Evolutionary conservation across 2,113 vertebrate genomes (phyloP).

Genomic region (Nothoprocta pentlandii): DNA sequence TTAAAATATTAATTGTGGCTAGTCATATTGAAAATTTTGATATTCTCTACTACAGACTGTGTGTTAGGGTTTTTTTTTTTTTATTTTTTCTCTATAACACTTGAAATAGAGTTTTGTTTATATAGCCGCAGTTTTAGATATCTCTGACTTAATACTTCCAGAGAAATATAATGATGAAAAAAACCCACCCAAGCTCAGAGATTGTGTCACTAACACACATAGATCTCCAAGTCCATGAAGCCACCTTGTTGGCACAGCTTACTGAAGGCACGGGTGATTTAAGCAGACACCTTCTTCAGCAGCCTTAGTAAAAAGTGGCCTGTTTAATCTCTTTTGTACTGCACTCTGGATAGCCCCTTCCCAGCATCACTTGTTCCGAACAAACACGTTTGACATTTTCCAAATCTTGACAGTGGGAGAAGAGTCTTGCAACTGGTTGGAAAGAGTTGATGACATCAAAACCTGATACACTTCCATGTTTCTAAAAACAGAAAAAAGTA

Average conservation of each 20-base stretch:
- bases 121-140: background rate
- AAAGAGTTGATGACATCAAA: background rate
- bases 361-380: background rate
- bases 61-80: background rate
- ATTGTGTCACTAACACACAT: background rate
- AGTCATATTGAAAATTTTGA: background rate
- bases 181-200: background rate
- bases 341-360: background rate
- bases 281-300: background rate
- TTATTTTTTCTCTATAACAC: background rate
- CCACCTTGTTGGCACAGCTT: background rate
- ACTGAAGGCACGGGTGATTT: background rate
- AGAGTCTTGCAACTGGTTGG: background rate
- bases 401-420: background rate
- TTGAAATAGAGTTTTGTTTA: background rate
- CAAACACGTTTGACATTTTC: background rate
- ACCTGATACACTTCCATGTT: background rate
- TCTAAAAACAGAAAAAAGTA: background rate
- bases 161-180: background rate
- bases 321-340: background rate
- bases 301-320: background rate
- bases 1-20: background rate
- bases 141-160: background rate
- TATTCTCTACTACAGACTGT: background rate
- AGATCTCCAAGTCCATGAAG: background rate